These are phyloP conservation scores for Aegithalos caudatus DNA, from an alignment of 2,113 vertebrate species.

Conservation along the genomic window DNA sequence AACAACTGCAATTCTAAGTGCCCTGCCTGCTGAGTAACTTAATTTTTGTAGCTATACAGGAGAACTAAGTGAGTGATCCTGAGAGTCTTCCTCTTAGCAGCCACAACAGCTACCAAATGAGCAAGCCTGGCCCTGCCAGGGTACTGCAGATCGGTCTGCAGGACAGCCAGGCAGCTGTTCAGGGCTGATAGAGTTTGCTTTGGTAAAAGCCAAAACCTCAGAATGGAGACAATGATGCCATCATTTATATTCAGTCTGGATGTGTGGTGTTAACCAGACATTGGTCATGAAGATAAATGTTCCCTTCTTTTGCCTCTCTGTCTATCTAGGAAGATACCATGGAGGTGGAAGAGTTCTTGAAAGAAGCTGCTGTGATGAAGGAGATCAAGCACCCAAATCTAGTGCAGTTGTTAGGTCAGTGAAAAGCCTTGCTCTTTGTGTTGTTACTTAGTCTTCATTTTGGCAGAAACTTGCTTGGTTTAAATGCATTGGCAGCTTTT, in stretches of 20 bases:
- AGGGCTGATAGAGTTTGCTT: neutral
- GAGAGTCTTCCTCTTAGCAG: neutral
- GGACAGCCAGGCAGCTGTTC: neutral
- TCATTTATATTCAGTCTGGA: neutral
- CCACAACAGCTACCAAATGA: neutral
- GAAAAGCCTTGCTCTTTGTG: neutral
- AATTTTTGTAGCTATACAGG: neutral
- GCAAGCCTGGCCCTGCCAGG: neutral
- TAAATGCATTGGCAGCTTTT: neutral
- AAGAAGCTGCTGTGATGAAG: conserved; percentile 98
- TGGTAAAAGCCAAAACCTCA: neutral
- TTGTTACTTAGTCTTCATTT: neutral
- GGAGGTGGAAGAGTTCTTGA: conserved; percentile 98
- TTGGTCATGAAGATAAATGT: neutral
- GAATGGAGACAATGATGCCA: neutral
- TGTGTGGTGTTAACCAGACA: neutral
- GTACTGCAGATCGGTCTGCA: neutral
- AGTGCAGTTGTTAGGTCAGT: conserved; percentile 86
- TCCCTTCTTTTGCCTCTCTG: neutral
- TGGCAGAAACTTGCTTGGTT: neutral
- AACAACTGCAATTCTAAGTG: neutral
- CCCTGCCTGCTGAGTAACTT: neutral
- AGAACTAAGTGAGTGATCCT: neutral
- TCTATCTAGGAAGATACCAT: conserved; percentile 92
- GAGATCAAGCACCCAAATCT: conserved; percentile 98